These are phyloP conservation scores for Batillaria attramentaria DNA, from an alignment of 1,140 invertebrate genomes.

Conservation along the genomic window DNA sequence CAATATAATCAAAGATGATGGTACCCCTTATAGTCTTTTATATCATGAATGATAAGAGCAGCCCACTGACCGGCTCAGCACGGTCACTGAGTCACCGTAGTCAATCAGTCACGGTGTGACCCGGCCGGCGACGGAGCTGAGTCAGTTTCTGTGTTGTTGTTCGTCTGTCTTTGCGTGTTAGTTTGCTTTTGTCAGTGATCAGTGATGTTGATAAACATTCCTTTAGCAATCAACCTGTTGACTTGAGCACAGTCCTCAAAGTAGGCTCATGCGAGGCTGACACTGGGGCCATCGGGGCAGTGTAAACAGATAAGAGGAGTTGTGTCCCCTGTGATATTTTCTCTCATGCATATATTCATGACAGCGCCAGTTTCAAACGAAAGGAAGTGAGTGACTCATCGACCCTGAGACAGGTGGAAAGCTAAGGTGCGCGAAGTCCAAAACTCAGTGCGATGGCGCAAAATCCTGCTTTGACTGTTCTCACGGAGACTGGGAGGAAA, in stretches of 20 bases:
- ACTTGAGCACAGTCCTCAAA: not conserved
- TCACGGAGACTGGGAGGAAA: not conserved
- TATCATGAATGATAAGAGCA: no score
- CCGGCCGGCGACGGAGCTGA: no score
- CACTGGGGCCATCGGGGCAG: not conserved
- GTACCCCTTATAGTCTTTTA: no score
- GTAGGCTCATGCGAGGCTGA: not conserved
- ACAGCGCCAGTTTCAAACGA: slow-evolving; percentile 3
- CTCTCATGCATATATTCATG: not conserved
- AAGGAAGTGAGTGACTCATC: not conserved
- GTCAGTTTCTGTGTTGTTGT: no score
- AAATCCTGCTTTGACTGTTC: not conserved
- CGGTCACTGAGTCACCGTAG: no score
- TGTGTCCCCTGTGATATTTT: not conserved
- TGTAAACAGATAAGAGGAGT: not conserved
- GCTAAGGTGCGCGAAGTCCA: slow-evolving; percentile 1
- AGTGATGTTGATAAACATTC: not conserved
- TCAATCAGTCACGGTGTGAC: no score
- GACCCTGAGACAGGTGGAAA: slow-evolving; percentile 2
- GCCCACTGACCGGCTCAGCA: no score
- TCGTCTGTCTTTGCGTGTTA: no score
- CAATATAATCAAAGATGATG: no score
- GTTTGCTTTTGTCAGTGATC: no score
- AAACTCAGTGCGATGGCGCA: not conserved
- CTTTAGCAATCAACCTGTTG: not conserved